Evolutionary conservation across 2,888 invertebrate species (phyloP).

Genomic region (Pteria penguin): DNA sequence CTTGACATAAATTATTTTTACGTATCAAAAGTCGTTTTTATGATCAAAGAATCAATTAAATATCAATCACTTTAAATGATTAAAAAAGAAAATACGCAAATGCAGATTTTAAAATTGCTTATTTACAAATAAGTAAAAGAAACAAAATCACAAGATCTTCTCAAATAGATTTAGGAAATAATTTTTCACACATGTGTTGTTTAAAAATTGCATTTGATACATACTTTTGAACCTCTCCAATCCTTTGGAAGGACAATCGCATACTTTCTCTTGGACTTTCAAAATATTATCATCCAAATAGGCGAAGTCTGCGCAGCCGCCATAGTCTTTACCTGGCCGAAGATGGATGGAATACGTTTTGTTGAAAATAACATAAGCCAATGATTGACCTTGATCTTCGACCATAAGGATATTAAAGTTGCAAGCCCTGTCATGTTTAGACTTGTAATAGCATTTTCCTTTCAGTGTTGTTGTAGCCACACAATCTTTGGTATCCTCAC

Average conservation of each 20-base stretch:
- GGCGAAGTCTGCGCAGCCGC: conserved; percentile 4
- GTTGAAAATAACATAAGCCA: conserved; percentile 2
- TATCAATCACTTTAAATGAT: too few species aligned
- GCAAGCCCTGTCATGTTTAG: conserved; percentile 2
- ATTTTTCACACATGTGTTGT: too few species aligned
- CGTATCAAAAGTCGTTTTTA: too few species aligned
- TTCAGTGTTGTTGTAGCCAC: background rate
- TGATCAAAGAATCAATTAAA: too few species aligned
- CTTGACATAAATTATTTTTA: too few species aligned
- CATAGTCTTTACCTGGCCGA: background rate
- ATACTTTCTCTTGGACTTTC: conserved; percentile 4
- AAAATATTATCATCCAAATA: background rate
- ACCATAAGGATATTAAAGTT: background rate
- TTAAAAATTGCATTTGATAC: too few species aligned
- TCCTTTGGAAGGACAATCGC: conserved; percentile 12
- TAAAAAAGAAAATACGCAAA: too few species aligned
- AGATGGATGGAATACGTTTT: background rate
- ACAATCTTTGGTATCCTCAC: conserved; percentile 2
- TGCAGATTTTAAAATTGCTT: too few species aligned
- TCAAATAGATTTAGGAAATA: too few species aligned
- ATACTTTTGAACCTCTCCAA: background rate
- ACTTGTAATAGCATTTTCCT: conserved; percentile 18
- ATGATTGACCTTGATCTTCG: background rate
- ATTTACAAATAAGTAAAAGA: too few species aligned
- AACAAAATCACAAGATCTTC: too few species aligned